Conservation (phyloP, 1,140 invertebrate species). For the Latrodectus geometricus region DNA sequence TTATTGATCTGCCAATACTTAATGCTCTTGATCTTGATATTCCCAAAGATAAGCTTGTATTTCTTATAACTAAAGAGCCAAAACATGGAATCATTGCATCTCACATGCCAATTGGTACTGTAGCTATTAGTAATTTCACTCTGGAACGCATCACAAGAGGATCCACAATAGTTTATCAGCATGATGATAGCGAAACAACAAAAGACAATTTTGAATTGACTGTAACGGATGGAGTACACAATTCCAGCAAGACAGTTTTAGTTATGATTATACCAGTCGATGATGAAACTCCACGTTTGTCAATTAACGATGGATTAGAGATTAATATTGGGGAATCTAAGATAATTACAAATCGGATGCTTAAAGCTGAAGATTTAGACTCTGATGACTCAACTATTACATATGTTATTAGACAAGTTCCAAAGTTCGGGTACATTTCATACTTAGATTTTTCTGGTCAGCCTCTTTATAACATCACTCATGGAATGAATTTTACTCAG, state of each 20-base stretch:
- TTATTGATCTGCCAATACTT: conserved; percentile 69
- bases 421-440: conserved; percentile 68
- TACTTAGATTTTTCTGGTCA: conserved; percentile 52
- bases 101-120: conserved; percentile 64
- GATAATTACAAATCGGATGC: conserved; percentile 67
- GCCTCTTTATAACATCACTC: conserved; percentile 67
- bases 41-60: conserved; percentile 67
- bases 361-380: conserved; percentile 70
- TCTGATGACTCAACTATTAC: conserved; percentile 67
- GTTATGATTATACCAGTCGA: conserved; percentile 70
- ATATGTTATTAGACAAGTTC: conserved; percentile 67
- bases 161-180: conserved; percentile 70
- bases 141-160: conserved; percentile 67
- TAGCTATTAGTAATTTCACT: conserved; percentile 67
- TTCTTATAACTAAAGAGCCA: conserved; percentile 67
- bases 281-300: conserved; percentile 70
- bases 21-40: conserved; percentile 70
- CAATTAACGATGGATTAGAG: conserved; percentile 69
- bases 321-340: conserved; percentile 68
- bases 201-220: conserved; percentile 68
- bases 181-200: conserved; percentile 70
- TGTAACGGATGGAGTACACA: conserved; percentile 68
- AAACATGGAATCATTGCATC: conserved; percentile 69
- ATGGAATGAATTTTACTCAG: conserved; percentile 69
- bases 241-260: conserved; percentile 67